Evolutionary conservation across 2,113 vertebrate genomes (phyloP).

Genomic region (Grantiella picta): DNA sequence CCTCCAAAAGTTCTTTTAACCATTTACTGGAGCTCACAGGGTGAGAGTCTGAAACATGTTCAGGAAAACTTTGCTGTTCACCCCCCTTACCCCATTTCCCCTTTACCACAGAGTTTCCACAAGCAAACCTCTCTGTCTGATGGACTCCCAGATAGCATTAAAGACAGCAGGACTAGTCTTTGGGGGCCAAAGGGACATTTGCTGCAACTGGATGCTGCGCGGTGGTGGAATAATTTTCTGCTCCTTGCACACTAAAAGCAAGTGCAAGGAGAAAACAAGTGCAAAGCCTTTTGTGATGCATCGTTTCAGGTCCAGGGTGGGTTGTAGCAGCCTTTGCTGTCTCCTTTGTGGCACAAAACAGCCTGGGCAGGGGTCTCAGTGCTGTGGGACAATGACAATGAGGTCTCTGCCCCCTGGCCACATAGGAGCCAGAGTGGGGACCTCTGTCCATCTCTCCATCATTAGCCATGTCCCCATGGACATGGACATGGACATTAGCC

Average conservation of each 20-base stretch:
- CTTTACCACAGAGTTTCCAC: not conserved
- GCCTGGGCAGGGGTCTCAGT: not conserved
- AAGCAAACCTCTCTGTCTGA: not conserved
- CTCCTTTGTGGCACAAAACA: not conserved
- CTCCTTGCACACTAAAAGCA: not conserved
- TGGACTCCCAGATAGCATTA: not conserved
- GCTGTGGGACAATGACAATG: rapidly evolving
- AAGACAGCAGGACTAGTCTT: not conserved
- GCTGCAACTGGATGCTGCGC: not conserved
- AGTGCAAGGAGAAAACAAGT: not conserved
- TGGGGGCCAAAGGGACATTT: not conserved
- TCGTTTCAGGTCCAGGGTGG: not conserved
- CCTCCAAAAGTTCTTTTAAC: not conserved
- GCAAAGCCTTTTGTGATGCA: rapidly evolving
- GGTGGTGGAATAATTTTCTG: not conserved
- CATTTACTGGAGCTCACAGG: not conserved
- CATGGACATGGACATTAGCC: too few species aligned
- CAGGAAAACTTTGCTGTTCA: not conserved
- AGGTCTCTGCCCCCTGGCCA: not conserved
- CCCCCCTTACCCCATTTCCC: not conserved
- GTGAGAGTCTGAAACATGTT: rapidly evolving
- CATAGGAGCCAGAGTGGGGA: rapidly evolving
- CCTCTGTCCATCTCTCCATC: not conserved
- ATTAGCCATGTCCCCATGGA: not conserved
- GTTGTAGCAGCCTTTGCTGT: not conserved